These are phyloP conservation scores for Poecilobothrus nobilitatus DNA, from an alignment of 2,888 invertebrate species.

Conservation along the genomic window DNA sequence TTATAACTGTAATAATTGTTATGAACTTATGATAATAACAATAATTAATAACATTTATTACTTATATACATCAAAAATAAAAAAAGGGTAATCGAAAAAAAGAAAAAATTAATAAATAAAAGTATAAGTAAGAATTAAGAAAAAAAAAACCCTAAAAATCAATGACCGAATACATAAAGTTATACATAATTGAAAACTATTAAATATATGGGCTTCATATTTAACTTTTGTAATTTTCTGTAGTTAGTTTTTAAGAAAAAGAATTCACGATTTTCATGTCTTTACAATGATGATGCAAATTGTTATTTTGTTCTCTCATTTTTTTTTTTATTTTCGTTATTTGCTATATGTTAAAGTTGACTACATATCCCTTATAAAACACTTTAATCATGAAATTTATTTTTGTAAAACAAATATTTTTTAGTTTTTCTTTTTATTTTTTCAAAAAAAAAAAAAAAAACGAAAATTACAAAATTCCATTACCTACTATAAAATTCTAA, in stretches of 20 bases:
- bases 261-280: slow-evolving; percentile 1
- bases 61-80: too few species aligned
- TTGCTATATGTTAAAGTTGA: neutral
- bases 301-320: neutral
- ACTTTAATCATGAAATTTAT: neutral
- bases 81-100: neutral
- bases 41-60: too few species aligned
- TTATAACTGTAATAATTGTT: too few species aligned
- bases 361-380: neutral
- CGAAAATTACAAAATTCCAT: neutral
- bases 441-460: neutral
- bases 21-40: too few species aligned
- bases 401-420: neutral
- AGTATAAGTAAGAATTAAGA: too few species aligned
- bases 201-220: neutral
- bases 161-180: neutral
- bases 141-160: neutral
- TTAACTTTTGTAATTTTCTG: neutral
- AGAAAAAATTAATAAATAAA: neutral
- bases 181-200: neutral
- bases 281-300: slow-evolving; percentile 1
- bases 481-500: too few species aligned
- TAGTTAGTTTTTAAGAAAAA: neutral
- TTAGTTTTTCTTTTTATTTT: too few species aligned
- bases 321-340: neutral